Base-by-base conservation (phyloP, 2,888 invertebrate genomes). In the Agrochola circellaris region DNA sequence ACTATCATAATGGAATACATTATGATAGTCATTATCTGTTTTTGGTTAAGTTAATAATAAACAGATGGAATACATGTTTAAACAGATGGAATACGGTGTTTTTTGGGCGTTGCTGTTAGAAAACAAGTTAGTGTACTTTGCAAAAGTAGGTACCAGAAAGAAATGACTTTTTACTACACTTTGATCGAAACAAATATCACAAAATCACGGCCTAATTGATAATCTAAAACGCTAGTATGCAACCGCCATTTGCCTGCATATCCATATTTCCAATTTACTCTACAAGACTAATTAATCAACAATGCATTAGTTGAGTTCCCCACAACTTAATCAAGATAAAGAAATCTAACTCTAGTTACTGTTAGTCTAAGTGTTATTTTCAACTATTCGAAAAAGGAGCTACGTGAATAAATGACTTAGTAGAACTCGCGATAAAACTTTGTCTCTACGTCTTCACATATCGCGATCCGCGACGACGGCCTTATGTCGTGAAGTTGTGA, bases 401-500 rank as follows among this genome's bases (percentile, higher is more conserved):
- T 38, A 64, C 51, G 64, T 70, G 62, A 60, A 51, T 54, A 75
- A 77, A 84, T 71, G 67, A 73, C 58, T 85, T 34, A 34, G 56
- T 69, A 60, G 11, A 78, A 75, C 74, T 70, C 38, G 23, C 62
- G 72, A 81, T 75, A 75, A 75, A 82, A 85, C 73, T 85, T 73
- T 3, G 45, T 58, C 23, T 30, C 23, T 34, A 38, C 34, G 30
- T 70, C 51, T 65, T 58, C 78, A 70, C 82, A 66, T 74, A 72
- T 83, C 71, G 69, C 68, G 71, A 85, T 65, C n/a, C 48, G 42
- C 23, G 42, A 62, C 58, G 26, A 65, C 38, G 42, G 51, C 64
- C 73, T 30, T 56, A 66, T 79, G 88, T 87, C 90, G 75, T 78
- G 79, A 83, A 89, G 82, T 91, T 90, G 88, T 89, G 89, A 91